Conservation (phyloP, 2,113 vertebrate species). For the Microcebus tavaratra region DNA sequence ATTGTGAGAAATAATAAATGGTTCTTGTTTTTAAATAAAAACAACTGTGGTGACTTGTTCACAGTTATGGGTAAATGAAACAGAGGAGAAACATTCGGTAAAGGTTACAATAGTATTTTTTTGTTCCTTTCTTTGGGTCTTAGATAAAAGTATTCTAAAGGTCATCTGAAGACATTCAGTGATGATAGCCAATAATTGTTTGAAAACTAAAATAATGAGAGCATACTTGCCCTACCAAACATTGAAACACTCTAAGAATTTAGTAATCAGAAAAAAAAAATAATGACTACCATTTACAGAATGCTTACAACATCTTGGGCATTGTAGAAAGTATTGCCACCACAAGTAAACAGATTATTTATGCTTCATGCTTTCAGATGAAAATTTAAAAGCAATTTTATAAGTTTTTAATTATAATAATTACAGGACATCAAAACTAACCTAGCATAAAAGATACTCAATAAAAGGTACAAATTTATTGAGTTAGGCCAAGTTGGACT, state of each 20-base stretch:
- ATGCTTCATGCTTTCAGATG: background rate
- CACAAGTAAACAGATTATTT: background rate
- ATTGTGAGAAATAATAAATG: background rate
- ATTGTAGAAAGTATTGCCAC: background rate
- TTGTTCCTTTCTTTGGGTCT: background rate
- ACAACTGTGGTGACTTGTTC: background rate
- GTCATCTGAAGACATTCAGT: background rate
- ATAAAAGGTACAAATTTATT: background rate
- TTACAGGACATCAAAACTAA: background rate
- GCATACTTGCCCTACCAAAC: background rate
- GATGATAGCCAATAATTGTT: background rate
- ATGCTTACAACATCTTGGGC: background rate
- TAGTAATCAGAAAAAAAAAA: background rate
- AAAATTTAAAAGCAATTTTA: conserved; percentile 12
- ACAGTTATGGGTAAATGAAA: background rate
- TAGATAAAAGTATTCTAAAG: conserved; percentile 3
- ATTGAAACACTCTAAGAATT: background rate
- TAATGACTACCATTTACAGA: background rate
- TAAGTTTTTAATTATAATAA: conserved; percentile 1
- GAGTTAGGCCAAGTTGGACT: background rate
- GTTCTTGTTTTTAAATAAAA: background rate
- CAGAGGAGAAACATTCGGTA: background rate
- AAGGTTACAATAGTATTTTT: background rate
- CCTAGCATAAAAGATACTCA: background rate
- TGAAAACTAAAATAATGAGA: conserved; percentile 1